These are phyloP conservation scores for Contarinia nasturtii DNA, from an alignment of 1,140 invertebrate genomes.

Conservation along the genomic window DNA sequence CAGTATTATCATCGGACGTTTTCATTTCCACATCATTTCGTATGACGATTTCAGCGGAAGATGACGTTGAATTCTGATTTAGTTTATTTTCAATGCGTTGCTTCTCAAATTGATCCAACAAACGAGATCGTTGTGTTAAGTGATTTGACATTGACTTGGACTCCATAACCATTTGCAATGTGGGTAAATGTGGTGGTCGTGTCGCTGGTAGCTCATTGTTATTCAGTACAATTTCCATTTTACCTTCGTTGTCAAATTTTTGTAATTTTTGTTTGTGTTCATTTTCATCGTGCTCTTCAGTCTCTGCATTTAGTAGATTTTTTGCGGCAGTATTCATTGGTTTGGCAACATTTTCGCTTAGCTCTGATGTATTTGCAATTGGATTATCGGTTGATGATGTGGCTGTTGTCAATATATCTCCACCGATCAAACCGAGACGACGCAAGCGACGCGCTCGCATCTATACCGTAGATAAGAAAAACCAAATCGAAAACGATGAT, in stretches of 20 bases:
- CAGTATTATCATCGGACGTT: slow-evolving; percentile 18
- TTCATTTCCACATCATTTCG: not conserved
- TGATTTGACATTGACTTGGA: slow-evolving; percentile 6
- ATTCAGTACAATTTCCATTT: slow-evolving; percentile 16
- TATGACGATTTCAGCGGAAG: slow-evolving; percentile 22
- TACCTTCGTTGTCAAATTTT: slow-evolving; percentile 40
- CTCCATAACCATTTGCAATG: slow-evolving; percentile 6
- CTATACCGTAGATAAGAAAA: slow-evolving; percentile 24
- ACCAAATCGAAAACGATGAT: not conserved
- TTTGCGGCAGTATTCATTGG: slow-evolving; percentile 26
- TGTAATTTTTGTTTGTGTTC: slow-evolving; percentile 45
- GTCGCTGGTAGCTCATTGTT: not conserved
- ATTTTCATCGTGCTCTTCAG: slow-evolving; percentile 26
- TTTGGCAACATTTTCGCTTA: slow-evolving; percentile 16
- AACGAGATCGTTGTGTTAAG: not conserved
- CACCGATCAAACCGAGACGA: slow-evolving; percentile 32
- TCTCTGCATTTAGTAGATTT: slow-evolving; percentile 21
- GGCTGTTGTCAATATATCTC: slow-evolving; percentile 17
- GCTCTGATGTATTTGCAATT: slow-evolving; percentile 9
- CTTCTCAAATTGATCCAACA: slow-evolving; percentile 14
- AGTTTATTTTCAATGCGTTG: slow-evolving; percentile 14
- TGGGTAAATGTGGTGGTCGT: slow-evolving; percentile 10
- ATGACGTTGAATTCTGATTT: slow-evolving; percentile 33
- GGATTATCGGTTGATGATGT: slow-evolving; percentile 15
- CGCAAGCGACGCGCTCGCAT: slow-evolving; percentile 47